phyloP scores from a whole-genome alignment of 2,888 invertebrate genomes.

The Cinara cedri region DNA sequence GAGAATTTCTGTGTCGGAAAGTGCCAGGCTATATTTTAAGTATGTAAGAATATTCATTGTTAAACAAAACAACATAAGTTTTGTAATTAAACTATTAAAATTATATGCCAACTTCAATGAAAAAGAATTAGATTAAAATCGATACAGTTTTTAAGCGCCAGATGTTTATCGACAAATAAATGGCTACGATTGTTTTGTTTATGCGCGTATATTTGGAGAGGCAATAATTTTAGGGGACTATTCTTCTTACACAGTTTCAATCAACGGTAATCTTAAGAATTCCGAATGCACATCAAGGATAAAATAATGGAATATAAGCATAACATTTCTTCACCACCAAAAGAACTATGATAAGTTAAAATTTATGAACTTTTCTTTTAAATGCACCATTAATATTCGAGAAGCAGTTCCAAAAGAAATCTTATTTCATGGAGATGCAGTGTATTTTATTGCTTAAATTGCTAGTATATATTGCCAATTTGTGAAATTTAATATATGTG shows the following conservation, averaged over 20 bases:
- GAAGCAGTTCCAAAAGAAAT: neutral
- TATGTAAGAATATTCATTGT: slow-evolving; percentile 6
- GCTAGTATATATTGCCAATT: slow-evolving; percentile 1
- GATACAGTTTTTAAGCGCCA: neutral
- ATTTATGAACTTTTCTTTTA: neutral
- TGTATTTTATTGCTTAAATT: neutral
- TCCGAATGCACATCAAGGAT: neutral
- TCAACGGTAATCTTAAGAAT: neutral
- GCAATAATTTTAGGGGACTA: neutral
- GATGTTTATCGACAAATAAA: neutral
- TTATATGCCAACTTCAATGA: slow-evolving; percentile 6
- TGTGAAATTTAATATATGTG: neutral
- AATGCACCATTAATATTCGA: neutral
- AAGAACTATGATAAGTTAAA: neutral
- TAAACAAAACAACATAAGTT: neutral
- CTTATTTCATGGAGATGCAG: neutral
- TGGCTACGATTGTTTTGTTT: slow-evolving; percentile 1
- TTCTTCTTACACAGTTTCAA: neutral
- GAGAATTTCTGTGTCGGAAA: slow-evolving; percentile 6
- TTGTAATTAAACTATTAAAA: slow-evolving; percentile 3
- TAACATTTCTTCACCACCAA: neutral
- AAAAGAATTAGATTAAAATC: slow-evolving; percentile 4
- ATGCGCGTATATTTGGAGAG: neutral
- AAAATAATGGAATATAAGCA: slow-evolving; percentile 7
- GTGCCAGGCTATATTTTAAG: neutral